A percentile compares a stretch with the other conserved stretches of the same genome.
phyloP scores from a whole-genome alignment of 2,113 vertebrate species.

The Semnopithecus entellus region DNA sequence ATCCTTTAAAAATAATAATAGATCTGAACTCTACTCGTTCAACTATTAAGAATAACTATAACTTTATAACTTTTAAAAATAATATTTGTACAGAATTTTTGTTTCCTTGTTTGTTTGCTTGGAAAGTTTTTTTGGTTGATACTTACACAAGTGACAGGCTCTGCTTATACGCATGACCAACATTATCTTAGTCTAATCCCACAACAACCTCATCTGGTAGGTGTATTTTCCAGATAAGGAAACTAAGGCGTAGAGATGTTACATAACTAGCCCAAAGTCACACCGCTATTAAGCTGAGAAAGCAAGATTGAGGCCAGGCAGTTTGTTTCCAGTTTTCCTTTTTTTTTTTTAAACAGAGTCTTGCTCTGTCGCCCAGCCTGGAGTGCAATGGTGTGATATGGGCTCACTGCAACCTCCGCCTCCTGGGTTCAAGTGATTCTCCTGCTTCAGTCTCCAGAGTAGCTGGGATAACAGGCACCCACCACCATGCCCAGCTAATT shows the following conservation, averaged over 20 bases:
- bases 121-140: background rate
- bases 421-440: no score
- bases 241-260: background rate
- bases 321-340: background rate
- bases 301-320: background rate
- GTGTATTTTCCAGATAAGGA: background rate
- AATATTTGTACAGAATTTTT: background rate
- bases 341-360: no score
- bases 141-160: background rate
- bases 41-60: background rate
- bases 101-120: background rate
- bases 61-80: background rate
- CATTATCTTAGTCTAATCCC: background rate
- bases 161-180: no score
- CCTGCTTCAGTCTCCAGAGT: no score
- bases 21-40: background rate
- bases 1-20: background rate
- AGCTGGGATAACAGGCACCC: no score
- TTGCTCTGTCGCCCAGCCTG: no score
- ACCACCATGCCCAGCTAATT: no score
- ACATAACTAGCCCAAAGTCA: background rate
- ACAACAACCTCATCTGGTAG: background rate
- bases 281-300: background rate
- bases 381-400: no score
- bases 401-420: no score